Base-by-base conservation (phyloP, 2,888 invertebrate species). In the Tenthredo mesomela region DNA sequence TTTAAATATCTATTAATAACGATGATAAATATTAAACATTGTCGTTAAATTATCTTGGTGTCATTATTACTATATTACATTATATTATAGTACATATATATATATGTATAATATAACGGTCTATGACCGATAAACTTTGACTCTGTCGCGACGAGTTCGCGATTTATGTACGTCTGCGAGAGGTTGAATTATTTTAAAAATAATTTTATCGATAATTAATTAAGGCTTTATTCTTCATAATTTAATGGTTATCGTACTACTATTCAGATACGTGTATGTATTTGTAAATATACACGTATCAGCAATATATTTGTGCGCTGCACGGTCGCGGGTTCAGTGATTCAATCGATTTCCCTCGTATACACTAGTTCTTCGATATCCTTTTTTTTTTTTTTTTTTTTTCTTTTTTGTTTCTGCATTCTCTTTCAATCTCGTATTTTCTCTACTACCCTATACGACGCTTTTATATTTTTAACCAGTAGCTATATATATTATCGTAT, bases 71-170 rank as follows among this genome's bases (percentile, higher is more conserved):
- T 12, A 29, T 5, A 25, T 61, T 21, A 61, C n/a, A n/a, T n/a
- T n/a, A n/a, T n/a, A n/a, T n/a, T n/a, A n/a, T n/a, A n/a, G n/a
- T 9, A 61, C 40, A 6, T 7, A 12, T 50, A 50, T 15, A 50
- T 15, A 18, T 50, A 18, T 10, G 2, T 50, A 29, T 29, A 50
- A 50, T n/a, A 50, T 50, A 50, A 50, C 18, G 21, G 61, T 71
- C 2, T 21, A 25, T 25, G 2, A 43, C 21, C 40, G 73, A 73
- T 73, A 43, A 73, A 73, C 73, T 73, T 73, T 73, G 73, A 73
- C 73, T 73, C 21, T 73, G 73, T 73, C 43, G 43, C 73, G 73
- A 73, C 73, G 67, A 21, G 33, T 18, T 7, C 7, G 67, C 37
- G 37, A 37, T 37, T 0, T 37, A 37, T 37, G n/a, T n/a, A 67